phyloP scores from a whole-genome alignment of 2,113 vertebrate genomes.

The Ibidorhyncha struthersii region DNA sequence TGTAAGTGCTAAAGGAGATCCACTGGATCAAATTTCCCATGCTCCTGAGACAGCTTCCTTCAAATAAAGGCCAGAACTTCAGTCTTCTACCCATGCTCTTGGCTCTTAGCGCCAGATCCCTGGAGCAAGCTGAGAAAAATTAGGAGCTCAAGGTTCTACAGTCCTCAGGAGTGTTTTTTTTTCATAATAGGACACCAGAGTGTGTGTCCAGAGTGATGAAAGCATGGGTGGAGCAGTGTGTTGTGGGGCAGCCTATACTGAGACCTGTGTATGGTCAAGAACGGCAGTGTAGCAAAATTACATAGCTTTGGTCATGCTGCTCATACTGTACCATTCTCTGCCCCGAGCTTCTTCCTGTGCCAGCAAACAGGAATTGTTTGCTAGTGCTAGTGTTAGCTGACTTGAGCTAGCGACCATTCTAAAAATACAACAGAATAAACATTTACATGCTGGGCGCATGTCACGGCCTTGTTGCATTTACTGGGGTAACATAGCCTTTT shows the following conservation, averaged over 20 bases:
- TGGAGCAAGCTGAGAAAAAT: background rate
- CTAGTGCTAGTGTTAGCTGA: background rate
- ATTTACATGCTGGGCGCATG: accelerated
- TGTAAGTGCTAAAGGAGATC: background rate
- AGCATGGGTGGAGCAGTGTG: accelerated
- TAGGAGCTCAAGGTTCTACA: background rate
- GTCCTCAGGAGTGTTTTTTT: background rate
- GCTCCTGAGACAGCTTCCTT: background rate
- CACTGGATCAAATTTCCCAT: background rate
- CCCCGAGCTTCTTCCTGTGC: background rate
- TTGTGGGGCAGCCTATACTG: background rate
- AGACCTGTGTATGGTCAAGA: background rate
- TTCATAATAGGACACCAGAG: background rate
- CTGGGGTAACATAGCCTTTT: background rate
- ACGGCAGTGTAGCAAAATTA: background rate
- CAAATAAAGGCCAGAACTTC: background rate
- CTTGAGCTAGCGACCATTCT: background rate
- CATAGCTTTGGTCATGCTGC: background rate
- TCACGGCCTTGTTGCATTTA: background rate
- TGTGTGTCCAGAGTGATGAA: background rate
- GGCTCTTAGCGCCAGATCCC: background rate
- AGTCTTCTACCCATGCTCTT: background rate
- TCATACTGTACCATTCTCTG: background rate
- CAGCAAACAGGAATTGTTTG: background rate
- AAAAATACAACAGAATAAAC: background rate